Base-by-base conservation (phyloP, 2,113 vertebrate genomes). In the Callionymus lyra region DNA sequence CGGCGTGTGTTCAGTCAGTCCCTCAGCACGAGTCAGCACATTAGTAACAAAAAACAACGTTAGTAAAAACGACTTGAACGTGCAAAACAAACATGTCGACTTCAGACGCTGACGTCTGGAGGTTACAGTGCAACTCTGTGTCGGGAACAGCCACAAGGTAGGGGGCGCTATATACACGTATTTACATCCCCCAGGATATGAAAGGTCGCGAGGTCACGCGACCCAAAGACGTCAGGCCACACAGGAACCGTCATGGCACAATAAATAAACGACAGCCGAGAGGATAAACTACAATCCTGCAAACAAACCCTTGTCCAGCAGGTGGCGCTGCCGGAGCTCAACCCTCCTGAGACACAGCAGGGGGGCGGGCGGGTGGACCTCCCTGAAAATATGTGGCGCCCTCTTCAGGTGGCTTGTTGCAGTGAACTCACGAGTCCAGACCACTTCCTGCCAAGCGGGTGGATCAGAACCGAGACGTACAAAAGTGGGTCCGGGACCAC, bases 91-190 rank as follows among this genome's bases (percentile, higher is more conserved):
- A 13, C 33, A 47, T 9, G 44, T 34, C 15, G 48, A 21, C 41
- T 45, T 41, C 11, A 8, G 46, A 50, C 56, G 9, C 44, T 46
- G 65, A 70, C 19, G 17, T 42, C 50, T 47, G 60, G 76, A 56
- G 70, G 77, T 74, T 74, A 85, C 80, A 84, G 81, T 85, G 84
- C 82, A 27, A 82, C 73, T 84, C 82, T 76, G 79, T 81, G 74
- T 80, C 69, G 61, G n/a, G n/a, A 72, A 78, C 62, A 43, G 37
- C 12, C 34, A 49, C 35, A 50, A 44, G 50, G 44, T 40, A 39
- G 47, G 43, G 38, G 44, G 51, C 69, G 63, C 60, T 84, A 80
- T 84, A 63, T 85, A 86, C 82, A 87, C 53, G 18, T 83, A 81
- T 86, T 49, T 84, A 84, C 81, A 87, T 72, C 65, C 68, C 65